Evolutionary conservation across 1,140 invertebrate species (phyloP), one percentile per base, ranked within the genome.

Genomic region (Procambarus virginalis): DNA sequence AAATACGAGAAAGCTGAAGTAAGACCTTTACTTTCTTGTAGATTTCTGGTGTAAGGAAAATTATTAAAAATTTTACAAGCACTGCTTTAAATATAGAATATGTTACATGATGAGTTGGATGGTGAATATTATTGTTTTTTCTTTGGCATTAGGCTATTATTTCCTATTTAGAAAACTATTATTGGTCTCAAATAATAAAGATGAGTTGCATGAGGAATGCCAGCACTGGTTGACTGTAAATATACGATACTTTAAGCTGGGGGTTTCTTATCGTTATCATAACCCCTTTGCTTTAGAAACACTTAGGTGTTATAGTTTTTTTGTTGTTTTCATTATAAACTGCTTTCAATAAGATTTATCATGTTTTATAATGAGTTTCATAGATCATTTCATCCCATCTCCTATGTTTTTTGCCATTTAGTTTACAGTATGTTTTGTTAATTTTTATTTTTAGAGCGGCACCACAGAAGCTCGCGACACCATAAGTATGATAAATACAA

Each of bases 401-500:
- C 58, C 20, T 88, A 51, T 90, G 55, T 76, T 84, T 91, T 84
- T 83, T 58, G 48, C 48, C 22, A 84, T 78, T 90, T 89, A 85
- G 76, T 85, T 85, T 90, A 86, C 49, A 77, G 86, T 89, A 82
- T 89, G 77, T 82, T 89, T 89, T 92, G 89, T 86, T 93, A 78
- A 91, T 92, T 91, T 92, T 77, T 86, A 80, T 89, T 92, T 91
- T 92, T 92, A 91, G 91, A 93, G 86, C 92, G 93, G 81, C 95
- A 96, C 93, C 94, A 96, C 92, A 92, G 93, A 84, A 81, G 78
- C 79, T 94, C 95, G 91, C 96, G 96, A 93, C 96, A 96, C 95
- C 95, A 93, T 94, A 95, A 94, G 94, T 95, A 95, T 93, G 95
- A 94, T 93, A 95, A 94, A 93, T 95, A 95, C 93, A 95, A 95